Conservation (phyloP, 2,113 vertebrate species). For the Lampris incognitus region DNA sequence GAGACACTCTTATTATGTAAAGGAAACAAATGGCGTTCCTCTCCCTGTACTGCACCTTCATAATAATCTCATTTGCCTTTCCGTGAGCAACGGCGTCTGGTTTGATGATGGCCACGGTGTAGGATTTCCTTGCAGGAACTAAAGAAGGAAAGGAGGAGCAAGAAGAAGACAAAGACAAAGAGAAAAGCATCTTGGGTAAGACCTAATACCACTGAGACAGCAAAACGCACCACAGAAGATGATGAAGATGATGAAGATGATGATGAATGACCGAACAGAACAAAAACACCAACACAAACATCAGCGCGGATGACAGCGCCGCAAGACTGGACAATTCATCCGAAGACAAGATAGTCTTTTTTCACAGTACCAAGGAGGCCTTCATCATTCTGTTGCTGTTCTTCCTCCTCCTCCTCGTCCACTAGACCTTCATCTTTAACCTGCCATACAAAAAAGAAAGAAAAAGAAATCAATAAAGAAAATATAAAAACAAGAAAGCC, state of each 20-base stretch:
- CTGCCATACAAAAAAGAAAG: constrained; percentile 50
- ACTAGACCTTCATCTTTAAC: constrained; percentile 72
- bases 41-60: constrained; percentile 85
- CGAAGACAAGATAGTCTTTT: constrained; percentile 12
- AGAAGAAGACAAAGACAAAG: background rate
- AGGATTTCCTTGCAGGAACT: constrained; percentile 82
- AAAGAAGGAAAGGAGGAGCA: constrained; percentile 2
- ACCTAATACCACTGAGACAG: constrained; percentile 14
- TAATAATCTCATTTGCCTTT: constrained; percentile 87
- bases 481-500: background rate
- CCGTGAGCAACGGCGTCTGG: constrained; percentile 89
- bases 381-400: constrained; percentile 69
- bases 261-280: background rate
- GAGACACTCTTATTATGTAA: constrained; percentile 33
- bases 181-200: constrained; percentile 18
- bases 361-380: constrained; percentile 74
- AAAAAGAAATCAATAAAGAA: background rate
- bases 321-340: background rate
- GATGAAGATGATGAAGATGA: background rate
- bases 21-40: constrained; percentile 29
- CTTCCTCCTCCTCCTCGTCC: constrained; percentile 64
- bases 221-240: background rate
- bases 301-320: background rate
- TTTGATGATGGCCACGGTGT: constrained; percentile 89
- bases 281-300: background rate